Conservation (phyloP, 2,888 invertebrate species). For the Thalpophila matura region DNA sequence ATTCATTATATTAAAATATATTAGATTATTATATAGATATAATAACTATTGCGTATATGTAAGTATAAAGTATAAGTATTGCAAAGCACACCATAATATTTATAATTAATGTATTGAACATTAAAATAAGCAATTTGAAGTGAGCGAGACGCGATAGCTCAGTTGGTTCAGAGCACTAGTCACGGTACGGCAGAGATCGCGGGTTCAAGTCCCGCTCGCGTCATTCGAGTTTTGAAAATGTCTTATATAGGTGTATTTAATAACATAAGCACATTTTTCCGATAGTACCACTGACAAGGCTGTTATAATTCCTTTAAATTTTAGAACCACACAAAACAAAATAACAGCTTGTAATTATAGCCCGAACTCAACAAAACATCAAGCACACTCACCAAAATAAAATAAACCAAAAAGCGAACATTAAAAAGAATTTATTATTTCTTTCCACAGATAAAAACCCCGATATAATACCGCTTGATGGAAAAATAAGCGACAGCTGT, state of each 20-base stretch:
- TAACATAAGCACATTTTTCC: background rate
- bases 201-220: too few species aligned
- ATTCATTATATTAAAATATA: too few species aligned
- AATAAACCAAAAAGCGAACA: conserved; percentile 40
- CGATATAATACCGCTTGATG: conserved; percentile 87
- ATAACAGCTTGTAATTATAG: conserved; percentile 24
- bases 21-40: too few species aligned
- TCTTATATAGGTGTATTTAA: background rate
- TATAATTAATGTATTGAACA: too few species aligned
- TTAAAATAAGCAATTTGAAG: too few species aligned
- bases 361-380: conserved; percentile 21
- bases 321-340: conserved; percentile 17
- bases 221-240: background rate
- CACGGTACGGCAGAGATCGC: too few species aligned
- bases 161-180: too few species aligned
- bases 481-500: conserved; percentile 86
- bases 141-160: too few species aligned
- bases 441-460: conserved; percentile 86
- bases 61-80: too few species aligned
- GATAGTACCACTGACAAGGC: background rate
- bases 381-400: conserved; percentile 39
- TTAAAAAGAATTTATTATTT: conserved; percentile 52
- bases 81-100: too few species aligned
- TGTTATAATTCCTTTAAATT: background rate
- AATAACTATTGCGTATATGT: too few species aligned